A percentile compares a stretch with the other conserved stretches of the same genome.
phyloP scores from a whole-genome alignment of 2,797 vertebrate genomes.

The Gambusia yucatana region DNA sequence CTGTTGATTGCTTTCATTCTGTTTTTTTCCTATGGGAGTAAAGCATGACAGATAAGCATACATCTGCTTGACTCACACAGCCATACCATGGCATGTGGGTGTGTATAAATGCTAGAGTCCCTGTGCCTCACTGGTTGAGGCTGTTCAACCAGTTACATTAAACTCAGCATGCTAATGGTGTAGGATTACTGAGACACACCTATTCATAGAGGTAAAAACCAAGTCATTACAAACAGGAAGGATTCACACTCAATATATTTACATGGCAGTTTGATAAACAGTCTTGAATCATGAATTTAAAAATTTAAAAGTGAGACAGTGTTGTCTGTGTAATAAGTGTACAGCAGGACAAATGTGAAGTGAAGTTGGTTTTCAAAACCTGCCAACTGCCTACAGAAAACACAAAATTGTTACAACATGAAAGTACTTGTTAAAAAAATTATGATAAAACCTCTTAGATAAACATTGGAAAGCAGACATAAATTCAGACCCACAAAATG shows the following conservation, averaged over 20 bases:
- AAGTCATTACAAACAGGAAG: conserved; percentile 73
- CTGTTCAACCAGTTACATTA: conserved; percentile 89
- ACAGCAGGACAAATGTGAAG: conserved; percentile 1
- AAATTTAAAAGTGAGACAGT: conserved; percentile 8
- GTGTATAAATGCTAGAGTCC: conserved; percentile 48
- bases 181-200: conserved; percentile 92
- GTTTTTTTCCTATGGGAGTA: not conserved
- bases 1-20: conserved; percentile 23
- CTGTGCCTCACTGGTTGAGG: conserved; percentile 82
- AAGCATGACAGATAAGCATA: conserved; percentile 34
- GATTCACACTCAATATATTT: conserved; percentile 28
- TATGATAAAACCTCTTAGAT: not conserved
- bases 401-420: not conserved
- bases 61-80: conserved; percentile 42
- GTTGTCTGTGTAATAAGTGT: not conserved
- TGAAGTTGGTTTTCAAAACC: conserved; percentile 6
- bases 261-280: conserved; percentile 20
- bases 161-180: conserved; percentile 85
- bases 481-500: conserved; percentile 1
- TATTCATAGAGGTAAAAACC: conserved; percentile 65
- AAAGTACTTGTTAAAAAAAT: not conserved
- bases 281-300: conserved; percentile 25
- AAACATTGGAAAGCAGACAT: conserved; percentile 11
- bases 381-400: not conserved
- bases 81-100: conserved; percentile 62